Percentiles rank a stretch among this genome's conserved stretches.
Evolutionary conservation across 2,113 vertebrate genomes (phyloP).

Genomic region (Megaleporinus macrocephalus): DNA sequence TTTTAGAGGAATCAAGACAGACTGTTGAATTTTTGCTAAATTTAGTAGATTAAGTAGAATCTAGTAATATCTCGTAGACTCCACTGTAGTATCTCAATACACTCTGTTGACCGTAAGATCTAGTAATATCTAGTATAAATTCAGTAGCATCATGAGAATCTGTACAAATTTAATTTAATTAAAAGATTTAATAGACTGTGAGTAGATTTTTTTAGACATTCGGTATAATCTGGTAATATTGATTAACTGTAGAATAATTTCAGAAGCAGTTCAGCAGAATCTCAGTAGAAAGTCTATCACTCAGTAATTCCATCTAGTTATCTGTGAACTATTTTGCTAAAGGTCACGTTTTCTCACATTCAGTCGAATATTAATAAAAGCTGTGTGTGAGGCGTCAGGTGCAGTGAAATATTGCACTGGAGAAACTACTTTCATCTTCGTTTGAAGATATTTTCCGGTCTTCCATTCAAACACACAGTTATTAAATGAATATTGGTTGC

Average conservation of each 20-base stretch:
- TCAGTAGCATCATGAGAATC: no score
- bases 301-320: neutral
- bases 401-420: neutral
- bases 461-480: constrained; percentile 17
- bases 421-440: neutral
- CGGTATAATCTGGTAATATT: no score
- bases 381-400: neutral
- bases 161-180: no score
- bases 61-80: no score
- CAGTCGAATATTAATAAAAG: neutral
- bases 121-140: neutral
- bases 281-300: neutral
- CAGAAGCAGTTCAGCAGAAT: no score
- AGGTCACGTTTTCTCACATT: neutral
- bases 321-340: neutral
- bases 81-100: no score
- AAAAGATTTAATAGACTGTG: no score
- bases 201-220: no score
- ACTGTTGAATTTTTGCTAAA: neutral
- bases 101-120: no score
- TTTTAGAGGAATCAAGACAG: no score
- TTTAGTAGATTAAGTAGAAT: neutral
- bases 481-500: constrained; percentile 41
- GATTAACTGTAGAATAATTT: no score
- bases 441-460: constrained; percentile 29